A percentile compares a stretch with the other conserved stretches of the same genome.
These are phyloP conservation scores for Acronicta aceris DNA, from an alignment of 2,888 invertebrate genomes.

Conservation along the genomic window DNA sequence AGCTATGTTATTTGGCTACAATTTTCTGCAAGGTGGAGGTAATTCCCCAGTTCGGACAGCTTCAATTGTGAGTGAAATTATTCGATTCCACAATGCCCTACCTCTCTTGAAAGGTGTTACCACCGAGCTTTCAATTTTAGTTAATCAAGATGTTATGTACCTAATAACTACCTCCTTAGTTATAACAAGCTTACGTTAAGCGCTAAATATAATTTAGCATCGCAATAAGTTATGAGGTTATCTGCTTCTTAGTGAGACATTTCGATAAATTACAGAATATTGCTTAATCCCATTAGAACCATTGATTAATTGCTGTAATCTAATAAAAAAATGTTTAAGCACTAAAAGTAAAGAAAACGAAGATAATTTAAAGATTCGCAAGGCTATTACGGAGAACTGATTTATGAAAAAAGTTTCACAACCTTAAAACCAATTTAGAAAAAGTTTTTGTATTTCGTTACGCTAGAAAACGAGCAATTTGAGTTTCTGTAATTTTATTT, in stretches of 20 bases:
- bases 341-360: conserved; percentile 61
- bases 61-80: no score
- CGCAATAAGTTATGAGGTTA: neutral
- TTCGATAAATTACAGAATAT: neutral
- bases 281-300: conserved; percentile 8
- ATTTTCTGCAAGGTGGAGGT: no score
- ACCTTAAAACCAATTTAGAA: conserved; percentile 76
- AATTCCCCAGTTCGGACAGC: no score
- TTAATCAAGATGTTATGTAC: no score
- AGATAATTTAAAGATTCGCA: conserved; percentile 70
- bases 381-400: conserved; percentile 69
- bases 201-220: no score
- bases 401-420: conserved; percentile 80
- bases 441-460: conserved; percentile 74
- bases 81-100: no score
- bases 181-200: no score
- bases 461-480: conserved; percentile 67
- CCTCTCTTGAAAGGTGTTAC: no score
- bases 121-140: no score
- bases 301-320: conserved; percentile 34
- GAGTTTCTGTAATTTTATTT: conserved; percentile 62
- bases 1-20: no score
- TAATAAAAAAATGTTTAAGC: conserved; percentile 19
- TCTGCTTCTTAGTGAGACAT: neutral
- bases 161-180: no score